These are phyloP conservation scores for Watsonalla binaria DNA, from an alignment of 2,888 invertebrate genomes.

Conservation along the genomic window DNA sequence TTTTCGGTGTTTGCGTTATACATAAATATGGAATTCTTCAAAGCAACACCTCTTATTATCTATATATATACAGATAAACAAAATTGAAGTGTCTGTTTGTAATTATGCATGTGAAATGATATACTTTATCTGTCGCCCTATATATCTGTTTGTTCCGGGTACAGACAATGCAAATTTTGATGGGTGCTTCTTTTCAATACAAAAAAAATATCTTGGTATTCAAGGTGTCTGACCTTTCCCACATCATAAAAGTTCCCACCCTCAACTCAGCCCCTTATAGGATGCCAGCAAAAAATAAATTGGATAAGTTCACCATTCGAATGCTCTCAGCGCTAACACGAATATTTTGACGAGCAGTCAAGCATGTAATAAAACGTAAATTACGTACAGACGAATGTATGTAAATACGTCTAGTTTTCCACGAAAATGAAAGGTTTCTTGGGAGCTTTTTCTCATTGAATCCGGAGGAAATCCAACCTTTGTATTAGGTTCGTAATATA, in stretches of 20 bases:
- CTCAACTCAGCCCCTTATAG: neutral
- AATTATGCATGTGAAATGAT: too few relatives aligned
- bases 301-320: constrained; percentile 7
- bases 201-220: too few relatives aligned
- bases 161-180: too few relatives aligned
- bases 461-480: neutral
- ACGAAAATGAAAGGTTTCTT: neutral
- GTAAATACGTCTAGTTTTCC: neutral
- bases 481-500: neutral
- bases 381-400: neutral
- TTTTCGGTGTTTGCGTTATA: too few relatives aligned
- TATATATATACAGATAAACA: too few relatives aligned
- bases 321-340: neutral
- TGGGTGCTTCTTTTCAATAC: too few relatives aligned
- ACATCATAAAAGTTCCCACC: neutral
- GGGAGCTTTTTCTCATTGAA: neutral
- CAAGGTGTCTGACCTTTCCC: neutral
- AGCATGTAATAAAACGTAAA: neutral
- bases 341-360: constrained; percentile 1
- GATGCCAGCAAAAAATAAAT: constrained; percentile 7
- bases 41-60: too few relatives aligned
- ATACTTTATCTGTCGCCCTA: too few relatives aligned
- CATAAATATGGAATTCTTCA: too few relatives aligned
- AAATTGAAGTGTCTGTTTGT: too few relatives aligned
- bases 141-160: too few relatives aligned